Evolutionary conservation across 2,888 invertebrate species (phyloP).

Genomic region (Octonoba sinensis): DNA sequence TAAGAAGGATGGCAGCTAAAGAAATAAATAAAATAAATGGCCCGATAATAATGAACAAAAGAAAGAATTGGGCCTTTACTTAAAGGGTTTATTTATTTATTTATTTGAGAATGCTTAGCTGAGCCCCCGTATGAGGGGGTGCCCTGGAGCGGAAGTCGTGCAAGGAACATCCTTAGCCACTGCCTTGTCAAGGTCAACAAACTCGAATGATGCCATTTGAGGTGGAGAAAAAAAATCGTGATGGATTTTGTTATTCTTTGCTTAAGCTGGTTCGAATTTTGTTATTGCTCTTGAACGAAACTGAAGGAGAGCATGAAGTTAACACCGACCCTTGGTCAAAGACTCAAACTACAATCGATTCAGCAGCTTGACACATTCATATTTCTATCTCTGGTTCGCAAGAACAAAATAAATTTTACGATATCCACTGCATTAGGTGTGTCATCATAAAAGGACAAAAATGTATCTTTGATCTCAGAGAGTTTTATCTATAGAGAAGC

Average conservation of each 20-base stretch:
- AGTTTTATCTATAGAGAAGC: too few relatives aligned
- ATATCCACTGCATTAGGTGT: too few relatives aligned
- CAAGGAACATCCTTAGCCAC: constrained; percentile 28
- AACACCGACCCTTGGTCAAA: too few relatives aligned
- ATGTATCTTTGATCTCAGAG: too few relatives aligned
- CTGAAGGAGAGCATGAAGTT: too few relatives aligned
- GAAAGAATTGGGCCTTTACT: constrained; percentile 13
- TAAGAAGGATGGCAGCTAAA: constrained; percentile 24
- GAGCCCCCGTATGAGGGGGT: constrained; percentile 13
- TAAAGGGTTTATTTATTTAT: constrained; percentile 28
- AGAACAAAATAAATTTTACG: too few relatives aligned
- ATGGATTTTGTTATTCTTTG: constrained; percentile 12
- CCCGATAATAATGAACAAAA: constrained; percentile 16
- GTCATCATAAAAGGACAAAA: too few relatives aligned
- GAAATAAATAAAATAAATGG: constrained; percentile 41
- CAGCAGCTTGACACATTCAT: too few relatives aligned
- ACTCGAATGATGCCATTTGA: constrained; percentile 26
- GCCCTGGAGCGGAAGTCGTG: constrained; percentile 34
- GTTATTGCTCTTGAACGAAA: too few relatives aligned
- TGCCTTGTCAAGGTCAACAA: constrained; percentile 37
- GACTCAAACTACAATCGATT: too few relatives aligned
- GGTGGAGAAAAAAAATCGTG: constrained; percentile 17
- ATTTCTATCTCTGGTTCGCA: too few relatives aligned
- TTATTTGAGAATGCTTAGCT: constrained; percentile 44
- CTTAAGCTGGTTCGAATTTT: not conserved